Base-by-base conservation (phyloP, 1,140 invertebrate genomes). In the Drosophila subobscura region DNA sequence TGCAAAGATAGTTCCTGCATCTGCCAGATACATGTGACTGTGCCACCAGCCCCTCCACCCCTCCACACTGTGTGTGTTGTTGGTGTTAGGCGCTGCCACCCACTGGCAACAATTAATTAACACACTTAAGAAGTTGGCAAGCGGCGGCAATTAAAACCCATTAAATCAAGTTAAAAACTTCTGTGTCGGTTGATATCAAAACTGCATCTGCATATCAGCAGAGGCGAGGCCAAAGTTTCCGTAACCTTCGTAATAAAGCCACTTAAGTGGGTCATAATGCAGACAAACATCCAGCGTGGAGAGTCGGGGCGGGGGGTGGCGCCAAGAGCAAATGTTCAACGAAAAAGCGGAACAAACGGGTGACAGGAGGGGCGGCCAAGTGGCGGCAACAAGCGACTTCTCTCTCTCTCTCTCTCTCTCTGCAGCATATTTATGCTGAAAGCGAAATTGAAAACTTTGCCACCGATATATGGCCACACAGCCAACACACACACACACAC, bases 211-310 rank as follows among this genome's bases (percentile, higher is more conserved):
- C 64, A 71, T 71, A 72, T 72, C 41, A 74, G 16, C 12, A 0
- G n/a, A 12, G 22, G 37, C 14, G 42, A 20, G 40, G 41, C 52
- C 58, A 52, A 89, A 89, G 79, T 83, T 89, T 85, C 2, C 83
- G 81, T 89, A 89, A 89, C 85, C 80, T 85, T 68, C 80, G 74
- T 84, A 81, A 89, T 89, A 89, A 89, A 89, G 80, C 77, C 85
- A 89, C 80, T 89, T 89, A 89, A 89, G 85, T 89, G 85, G 86
- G 85, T 89, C 85, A 89, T 89, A 89, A 89, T 89, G 80, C 77
- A 66, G 59, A 68, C 65, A 68, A 68, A 50, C 57, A 72, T 51
- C 70, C 70, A 72, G 66, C 55, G 67, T 20, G 16, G 16, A 1
- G 16, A 20, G 16, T 1, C n/a, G n/a, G 16, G 16, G 16, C 16